phyloP scores from a whole-genome alignment of 1,140 invertebrate genomes.

The Maniola jurtina region DNA sequence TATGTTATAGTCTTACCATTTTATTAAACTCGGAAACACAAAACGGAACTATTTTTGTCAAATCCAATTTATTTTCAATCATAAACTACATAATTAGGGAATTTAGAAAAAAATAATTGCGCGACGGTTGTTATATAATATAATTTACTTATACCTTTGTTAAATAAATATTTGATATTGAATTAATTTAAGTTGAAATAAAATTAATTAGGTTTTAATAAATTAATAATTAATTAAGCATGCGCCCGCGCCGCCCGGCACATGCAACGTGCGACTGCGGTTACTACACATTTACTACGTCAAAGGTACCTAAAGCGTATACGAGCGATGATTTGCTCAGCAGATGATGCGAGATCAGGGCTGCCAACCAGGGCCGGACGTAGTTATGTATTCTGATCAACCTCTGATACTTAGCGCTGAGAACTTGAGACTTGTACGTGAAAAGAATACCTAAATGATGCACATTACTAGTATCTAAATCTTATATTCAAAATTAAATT shows the following conservation, averaged over 20 bases:
- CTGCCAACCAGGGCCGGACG: conserved; percentile 17
- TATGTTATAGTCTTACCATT: neutral
- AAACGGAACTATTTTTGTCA: neutral
- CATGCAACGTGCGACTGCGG: conserved; percentile 20
- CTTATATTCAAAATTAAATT: no score
- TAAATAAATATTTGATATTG: neutral
- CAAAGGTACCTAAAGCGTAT: neutral
- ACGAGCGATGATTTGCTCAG: conserved; percentile 15
- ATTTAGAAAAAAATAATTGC: neutral
- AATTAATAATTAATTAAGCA: conserved; percentile 7
- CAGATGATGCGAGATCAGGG: conserved; percentile 25
- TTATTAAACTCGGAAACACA: neutral
- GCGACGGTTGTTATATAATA: no score
- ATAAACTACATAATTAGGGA: neutral
- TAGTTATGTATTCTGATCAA: conserved; percentile 9
- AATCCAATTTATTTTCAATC: conserved; percentile 1
- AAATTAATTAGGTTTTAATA: conserved; percentile 2
- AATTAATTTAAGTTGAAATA: conserved; percentile 1
- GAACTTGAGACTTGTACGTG: neutral
- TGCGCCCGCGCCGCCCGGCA: conserved; percentile 21
- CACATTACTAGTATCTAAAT: no score
- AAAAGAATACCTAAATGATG: no score
- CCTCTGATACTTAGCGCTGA: neutral
- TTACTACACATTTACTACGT: conserved; percentile 4
- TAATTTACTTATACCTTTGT: no score